Percentiles rank a stretch among this genome's conserved stretches.
Evolutionary conservation across 1,140 invertebrate species (phyloP).

Genomic region (Rhyzopertha dominica): DNA sequence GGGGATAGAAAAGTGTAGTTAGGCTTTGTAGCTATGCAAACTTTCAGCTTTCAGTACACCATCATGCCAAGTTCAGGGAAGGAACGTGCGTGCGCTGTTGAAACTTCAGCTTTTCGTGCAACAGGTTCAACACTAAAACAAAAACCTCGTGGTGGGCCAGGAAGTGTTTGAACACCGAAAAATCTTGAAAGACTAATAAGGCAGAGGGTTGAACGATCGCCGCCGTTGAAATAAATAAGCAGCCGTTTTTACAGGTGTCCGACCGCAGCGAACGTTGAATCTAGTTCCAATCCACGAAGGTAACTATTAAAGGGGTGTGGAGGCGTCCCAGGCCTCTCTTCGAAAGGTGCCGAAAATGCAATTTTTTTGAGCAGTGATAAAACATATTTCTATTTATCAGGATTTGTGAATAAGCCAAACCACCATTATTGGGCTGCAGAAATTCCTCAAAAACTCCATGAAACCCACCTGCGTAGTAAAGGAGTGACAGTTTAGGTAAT

Average conservation of each 20-base stretch:
- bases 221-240: slow-evolving; percentile 1
- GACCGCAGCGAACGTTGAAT: not conserved
- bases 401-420: too few relatives aligned
- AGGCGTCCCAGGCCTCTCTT: too few relatives aligned
- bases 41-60: slow-evolving; percentile 6
- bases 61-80: not conserved
- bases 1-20: too few relatives aligned
- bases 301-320: too few relatives aligned
- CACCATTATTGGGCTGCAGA: not conserved
- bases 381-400: too few relatives aligned
- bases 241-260: not conserved
- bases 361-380: too few relatives aligned
- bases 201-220: not conserved
- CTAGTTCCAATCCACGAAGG: too few relatives aligned
- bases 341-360: too few relatives aligned
- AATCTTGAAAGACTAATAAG: not conserved
- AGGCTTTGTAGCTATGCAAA: too few relatives aligned
- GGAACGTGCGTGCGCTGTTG: slow-evolving; percentile 1
- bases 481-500: slow-evolving; percentile 2
- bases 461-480: slow-evolving; percentile 2
- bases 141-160: not conserved
- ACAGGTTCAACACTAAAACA: slow-evolving; percentile 9
- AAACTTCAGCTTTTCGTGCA: slow-evolving; percentile 5
- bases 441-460: not conserved
- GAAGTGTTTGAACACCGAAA: not conserved